phyloP scores from a whole-genome alignment of 2,888 invertebrate genomes.

The Caenorhabditis zanzibari region DNA sequence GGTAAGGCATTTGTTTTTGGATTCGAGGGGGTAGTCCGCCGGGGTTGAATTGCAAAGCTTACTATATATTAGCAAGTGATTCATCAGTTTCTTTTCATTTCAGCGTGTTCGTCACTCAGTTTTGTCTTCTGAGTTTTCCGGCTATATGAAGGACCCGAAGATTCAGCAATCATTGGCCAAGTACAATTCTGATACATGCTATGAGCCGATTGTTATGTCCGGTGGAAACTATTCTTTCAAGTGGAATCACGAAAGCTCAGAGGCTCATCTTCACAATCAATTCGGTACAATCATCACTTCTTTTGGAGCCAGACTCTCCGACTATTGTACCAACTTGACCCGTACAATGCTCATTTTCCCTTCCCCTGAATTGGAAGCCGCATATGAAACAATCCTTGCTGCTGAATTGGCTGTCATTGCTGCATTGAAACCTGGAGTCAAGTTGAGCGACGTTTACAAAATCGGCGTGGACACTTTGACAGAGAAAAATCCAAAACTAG shows the following conservation, averaged over 20 bases:
- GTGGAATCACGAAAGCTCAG: conserved; percentile 89
- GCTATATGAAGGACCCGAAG: conserved; percentile 95
- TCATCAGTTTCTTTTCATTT: conserved; percentile 83
- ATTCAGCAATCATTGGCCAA: conserved; percentile 88
- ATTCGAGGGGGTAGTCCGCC: too few species aligned
- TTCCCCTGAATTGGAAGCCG: conserved; percentile 87
- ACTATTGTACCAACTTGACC: conserved; percentile 98
- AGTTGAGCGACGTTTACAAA: conserved; percentile 92
- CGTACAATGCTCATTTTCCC: conserved; percentile 97
- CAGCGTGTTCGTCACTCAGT: conserved; percentile 97
- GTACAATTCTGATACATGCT: conserved; percentile 93
- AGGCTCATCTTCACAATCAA: conserved; percentile 56
- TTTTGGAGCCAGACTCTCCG: conserved; percentile 83
- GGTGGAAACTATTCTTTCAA: conserved; percentile 98
- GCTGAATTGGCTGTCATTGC: conserved; percentile 94
- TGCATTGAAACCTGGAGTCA: conserved; percentile 89
- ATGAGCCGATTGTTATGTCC: conserved; percentile 98
- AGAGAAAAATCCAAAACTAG: conserved; percentile 91
- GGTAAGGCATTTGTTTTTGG: conserved; percentile 59
- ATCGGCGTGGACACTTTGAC: conserved; percentile 90
- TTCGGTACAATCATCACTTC: conserved; percentile 67
- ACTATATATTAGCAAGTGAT: too few species aligned
- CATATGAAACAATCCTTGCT: conserved; percentile 92
- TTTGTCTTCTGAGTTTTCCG: conserved; percentile 95
- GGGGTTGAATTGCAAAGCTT: too few species aligned